Evolutionary conservation across 2,888 invertebrate species (phyloP).

Genomic region (Drosophila monieri): DNA sequence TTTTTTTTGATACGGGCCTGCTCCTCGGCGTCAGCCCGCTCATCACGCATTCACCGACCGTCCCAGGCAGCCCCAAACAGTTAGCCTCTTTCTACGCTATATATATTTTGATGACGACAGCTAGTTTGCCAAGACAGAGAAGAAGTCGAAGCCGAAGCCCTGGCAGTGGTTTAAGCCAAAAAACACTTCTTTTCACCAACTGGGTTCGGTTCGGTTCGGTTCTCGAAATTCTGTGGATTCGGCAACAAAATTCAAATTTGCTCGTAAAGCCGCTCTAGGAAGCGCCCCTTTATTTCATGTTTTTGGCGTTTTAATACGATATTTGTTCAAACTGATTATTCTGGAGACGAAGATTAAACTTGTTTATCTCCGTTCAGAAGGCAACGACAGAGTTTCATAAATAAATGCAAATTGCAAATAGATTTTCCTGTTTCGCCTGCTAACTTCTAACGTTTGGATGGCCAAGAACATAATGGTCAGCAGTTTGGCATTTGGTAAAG

Average conservation of each 20-base stretch:
- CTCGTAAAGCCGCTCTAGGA: slow-evolving; percentile 29
- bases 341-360: slow-evolving; percentile 63
- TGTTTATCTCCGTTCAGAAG: slow-evolving; percentile 55
- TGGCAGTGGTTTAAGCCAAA: slow-evolving; percentile 8
- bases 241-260: slow-evolving; percentile 38
- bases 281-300: slow-evolving; percentile 52
- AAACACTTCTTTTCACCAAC: slow-evolving; percentile 38
- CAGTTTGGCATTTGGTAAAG: slow-evolving; percentile 43
- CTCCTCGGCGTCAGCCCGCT: slow-evolving; percentile 32
- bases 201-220: slow-evolving; percentile 2
- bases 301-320: slow-evolving; percentile 13
- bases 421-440: slow-evolving; percentile 53
- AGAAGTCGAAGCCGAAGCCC: slow-evolving; percentile 34
- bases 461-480: slow-evolving; percentile 3
- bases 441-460: slow-evolving; percentile 22
- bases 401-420: slow-evolving; percentile 68
- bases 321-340: slow-evolving; percentile 23
- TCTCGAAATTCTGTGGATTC: slow-evolving; percentile 23
- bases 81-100: slow-evolving; percentile 43
- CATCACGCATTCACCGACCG: slow-evolving; percentile 53
- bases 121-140: slow-evolving; percentile 20
- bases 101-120: slow-evolving; percentile 72
- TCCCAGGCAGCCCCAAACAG: slow-evolving; percentile 43
- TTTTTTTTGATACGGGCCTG: slow-evolving; percentile 18
- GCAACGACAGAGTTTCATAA: slow-evolving; percentile 29